Percentiles rank a stretch among this genome's conserved stretches.
Evolutionary conservation across 2,113 vertebrate genomes (phyloP).

Genomic region (Sebastes fasciatus): DNA sequence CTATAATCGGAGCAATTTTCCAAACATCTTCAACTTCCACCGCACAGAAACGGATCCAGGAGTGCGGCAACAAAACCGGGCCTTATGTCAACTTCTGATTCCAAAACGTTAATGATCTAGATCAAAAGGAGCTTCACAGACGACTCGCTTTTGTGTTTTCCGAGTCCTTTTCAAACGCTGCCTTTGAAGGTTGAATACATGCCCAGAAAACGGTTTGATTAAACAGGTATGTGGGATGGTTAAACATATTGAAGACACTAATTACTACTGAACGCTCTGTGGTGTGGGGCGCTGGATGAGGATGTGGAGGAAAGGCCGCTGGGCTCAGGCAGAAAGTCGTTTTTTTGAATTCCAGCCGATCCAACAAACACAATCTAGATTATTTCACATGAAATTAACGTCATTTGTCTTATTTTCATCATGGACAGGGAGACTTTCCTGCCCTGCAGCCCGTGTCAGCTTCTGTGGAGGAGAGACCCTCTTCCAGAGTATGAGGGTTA

Average conservation of each 20-base stretch:
- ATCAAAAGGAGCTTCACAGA: constrained; percentile 82
- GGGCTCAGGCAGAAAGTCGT: constrained; percentile 50
- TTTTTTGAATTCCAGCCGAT: constrained; percentile 44
- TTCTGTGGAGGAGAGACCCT: constrained; percentile 6
- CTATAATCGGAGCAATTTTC: constrained; percentile 88
- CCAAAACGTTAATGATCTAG: constrained; percentile 85
- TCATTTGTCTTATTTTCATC: constrained; percentile 50
- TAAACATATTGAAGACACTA: constrained; percentile 78
- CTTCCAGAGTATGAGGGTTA: not conserved
- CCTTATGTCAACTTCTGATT: constrained; percentile 81
- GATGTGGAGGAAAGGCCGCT: constrained; percentile 68
- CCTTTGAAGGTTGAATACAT: constrained; percentile 72
- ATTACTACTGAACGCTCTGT: constrained; percentile 71
- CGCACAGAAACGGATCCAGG: constrained; percentile 84
- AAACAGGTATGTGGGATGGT: constrained; percentile 79
- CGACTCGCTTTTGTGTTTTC: constrained; percentile 69
- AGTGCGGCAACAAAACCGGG: constrained; percentile 82
- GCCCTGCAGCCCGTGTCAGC: constrained; percentile 26
- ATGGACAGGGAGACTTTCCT: constrained; percentile 13
- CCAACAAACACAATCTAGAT: constrained; percentile 66
- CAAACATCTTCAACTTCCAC: constrained; percentile 86
- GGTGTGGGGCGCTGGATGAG: constrained; percentile 68
- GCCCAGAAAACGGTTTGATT: constrained; percentile 76
- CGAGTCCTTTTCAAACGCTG: constrained; percentile 65
- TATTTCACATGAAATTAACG: constrained; percentile 66